phyloP scores from a whole-genome alignment of 2,888 invertebrate genomes.

The Eupithecia vulgata region DNA sequence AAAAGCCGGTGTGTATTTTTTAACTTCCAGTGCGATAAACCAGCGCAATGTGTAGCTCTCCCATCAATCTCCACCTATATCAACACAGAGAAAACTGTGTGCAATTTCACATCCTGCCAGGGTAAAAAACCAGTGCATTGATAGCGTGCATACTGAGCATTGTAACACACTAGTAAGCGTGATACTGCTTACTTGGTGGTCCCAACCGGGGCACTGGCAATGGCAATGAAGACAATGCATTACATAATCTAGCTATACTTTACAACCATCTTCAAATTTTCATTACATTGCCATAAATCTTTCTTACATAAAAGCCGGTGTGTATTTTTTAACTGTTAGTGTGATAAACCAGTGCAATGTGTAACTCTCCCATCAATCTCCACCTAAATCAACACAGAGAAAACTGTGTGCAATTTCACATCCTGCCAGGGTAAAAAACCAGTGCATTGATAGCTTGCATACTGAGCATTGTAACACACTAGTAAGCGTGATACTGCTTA shows the following conservation, averaged over 20 bases:
- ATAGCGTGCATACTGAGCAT: constrained; percentile 54
- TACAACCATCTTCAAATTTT: too few species aligned
- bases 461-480: constrained; percentile 61
- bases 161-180: constrained; percentile 71
- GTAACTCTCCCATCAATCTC: neutral
- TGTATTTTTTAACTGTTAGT: too few species aligned
- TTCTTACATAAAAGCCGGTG: too few species aligned
- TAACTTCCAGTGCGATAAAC: too few species aligned
- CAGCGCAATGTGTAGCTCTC: neutral
- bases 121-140: constrained; percentile 36
- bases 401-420: neutral
- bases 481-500: constrained; percentile 77
- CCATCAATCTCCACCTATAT: neutral
- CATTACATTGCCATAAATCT: too few species aligned
- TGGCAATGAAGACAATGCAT: too few species aligned
- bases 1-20: too few species aligned
- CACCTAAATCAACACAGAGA: neutral
- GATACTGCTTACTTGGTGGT: constrained; percentile 81
- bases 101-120: neutral
- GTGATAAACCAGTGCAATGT: constrained; percentile 7
- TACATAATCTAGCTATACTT: too few species aligned
- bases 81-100: neutral
- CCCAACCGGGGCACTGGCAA: constrained; percentile 78
- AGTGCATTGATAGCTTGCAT: constrained; percentile 53
- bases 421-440: constrained; percentile 14